A percentile compares a stretch with the other conserved stretches of the same genome.
Evolutionary conservation across 2,888 invertebrate genomes (phyloP).

Genomic region (Eupelmus urozonus): DNA sequence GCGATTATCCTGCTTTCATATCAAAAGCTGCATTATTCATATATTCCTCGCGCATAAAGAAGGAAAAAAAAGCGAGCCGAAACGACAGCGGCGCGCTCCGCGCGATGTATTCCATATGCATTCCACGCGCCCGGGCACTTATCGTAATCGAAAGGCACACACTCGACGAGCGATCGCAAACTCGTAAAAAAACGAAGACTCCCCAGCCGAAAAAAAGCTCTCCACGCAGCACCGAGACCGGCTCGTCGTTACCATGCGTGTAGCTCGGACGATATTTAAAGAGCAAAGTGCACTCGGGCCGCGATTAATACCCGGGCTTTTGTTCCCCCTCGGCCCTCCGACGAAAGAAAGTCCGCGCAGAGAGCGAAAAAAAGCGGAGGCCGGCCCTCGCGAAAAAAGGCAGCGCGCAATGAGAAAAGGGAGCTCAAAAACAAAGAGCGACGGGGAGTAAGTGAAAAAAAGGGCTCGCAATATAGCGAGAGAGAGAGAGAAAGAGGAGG

Average conservation of each 20-base stretch:
- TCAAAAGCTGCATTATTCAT: too few species aligned
- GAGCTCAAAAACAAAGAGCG: not conserved
- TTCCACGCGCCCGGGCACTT: too few species aligned
- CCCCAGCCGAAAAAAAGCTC: not conserved
- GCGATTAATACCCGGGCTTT: not conserved
- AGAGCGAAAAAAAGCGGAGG: not conserved
- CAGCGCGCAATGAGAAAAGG: not conserved
- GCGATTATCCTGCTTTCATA: too few species aligned
- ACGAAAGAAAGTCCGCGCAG: slow-evolving; percentile 3
- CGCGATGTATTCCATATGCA: too few species aligned
- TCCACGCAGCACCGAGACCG: not conserved
- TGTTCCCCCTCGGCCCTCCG: not conserved
- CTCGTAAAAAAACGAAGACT: not conserved
- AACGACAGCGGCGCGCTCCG: too few species aligned
- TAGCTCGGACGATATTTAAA: slow-evolving; percentile 10
- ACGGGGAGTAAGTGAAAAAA: not conserved
- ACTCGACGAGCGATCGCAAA: too few species aligned
- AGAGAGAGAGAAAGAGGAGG: not conserved
- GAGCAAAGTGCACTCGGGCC: slow-evolving; percentile 4
- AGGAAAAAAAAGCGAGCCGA: too few species aligned
- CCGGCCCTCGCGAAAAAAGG: not conserved
- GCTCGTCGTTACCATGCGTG: not conserved
- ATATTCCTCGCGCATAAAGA: too few species aligned
- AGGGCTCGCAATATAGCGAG: slow-evolving; percentile 20
- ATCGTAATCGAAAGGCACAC: not conserved